These are phyloP conservation scores for Narcine bancroftii DNA, from an alignment of 2,113 vertebrate genomes.

Conservation along the genomic window DNA sequence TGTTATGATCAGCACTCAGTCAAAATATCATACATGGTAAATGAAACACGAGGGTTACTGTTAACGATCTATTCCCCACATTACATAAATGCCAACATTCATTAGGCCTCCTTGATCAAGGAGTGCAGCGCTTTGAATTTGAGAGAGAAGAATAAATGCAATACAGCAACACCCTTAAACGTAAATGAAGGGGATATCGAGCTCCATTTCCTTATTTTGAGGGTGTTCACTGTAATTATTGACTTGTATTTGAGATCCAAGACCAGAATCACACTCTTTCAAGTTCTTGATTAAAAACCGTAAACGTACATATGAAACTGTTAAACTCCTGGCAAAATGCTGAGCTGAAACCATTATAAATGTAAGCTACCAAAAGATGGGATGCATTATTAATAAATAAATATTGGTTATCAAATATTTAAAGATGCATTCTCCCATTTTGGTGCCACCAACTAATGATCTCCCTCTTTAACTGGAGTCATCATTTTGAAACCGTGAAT, in stretches of 20 bases:
- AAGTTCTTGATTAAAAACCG: not conserved
- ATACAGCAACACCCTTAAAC: not conserved
- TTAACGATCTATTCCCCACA: not conserved
- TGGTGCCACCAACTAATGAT: not conserved
- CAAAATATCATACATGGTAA: too few relatives aligned
- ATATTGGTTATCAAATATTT: conserved; percentile 26
- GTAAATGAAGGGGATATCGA: not conserved
- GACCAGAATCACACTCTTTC: not conserved
- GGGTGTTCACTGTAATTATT: not conserved
- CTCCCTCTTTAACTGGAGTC: not conserved
- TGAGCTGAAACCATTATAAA: not conserved
- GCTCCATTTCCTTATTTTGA: not conserved
- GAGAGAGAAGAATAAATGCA: not conserved
- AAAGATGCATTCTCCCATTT: not conserved
- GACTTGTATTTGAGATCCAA: not conserved
- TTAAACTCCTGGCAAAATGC: not conserved
- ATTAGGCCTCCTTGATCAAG: not conserved
- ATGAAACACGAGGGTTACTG: not conserved
- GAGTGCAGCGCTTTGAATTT: not conserved
- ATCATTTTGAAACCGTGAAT: not conserved
- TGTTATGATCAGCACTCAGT: not conserved
- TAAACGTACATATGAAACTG: not conserved
- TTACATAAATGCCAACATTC: not conserved
- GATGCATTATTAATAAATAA: not conserved
- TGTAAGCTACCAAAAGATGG: not conserved